Conservation (phyloP, 2,888 invertebrate genomes). For the Pantelozetes paolii region DNA sequence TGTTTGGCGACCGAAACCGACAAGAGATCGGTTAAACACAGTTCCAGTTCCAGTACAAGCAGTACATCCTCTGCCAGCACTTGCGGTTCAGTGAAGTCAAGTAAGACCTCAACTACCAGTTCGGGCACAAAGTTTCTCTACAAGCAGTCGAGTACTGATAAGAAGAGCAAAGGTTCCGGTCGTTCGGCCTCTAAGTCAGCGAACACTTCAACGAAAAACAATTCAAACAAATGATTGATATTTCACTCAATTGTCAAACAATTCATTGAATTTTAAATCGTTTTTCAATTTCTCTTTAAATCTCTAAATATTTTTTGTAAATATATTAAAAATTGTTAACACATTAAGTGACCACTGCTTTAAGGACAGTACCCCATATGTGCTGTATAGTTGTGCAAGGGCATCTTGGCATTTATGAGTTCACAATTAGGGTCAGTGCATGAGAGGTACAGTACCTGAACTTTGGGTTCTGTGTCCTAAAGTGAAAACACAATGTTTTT, state of each 20-base stretch:
- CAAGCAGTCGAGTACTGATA: conserved; percentile 13
- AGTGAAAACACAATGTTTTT: no score
- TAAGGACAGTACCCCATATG: no score
- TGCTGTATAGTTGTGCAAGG: no score
- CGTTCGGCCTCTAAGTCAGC: conserved; percentile 17
- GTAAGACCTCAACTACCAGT: background rate
- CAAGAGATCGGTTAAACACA: conserved; percentile 9
- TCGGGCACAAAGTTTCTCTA: conserved; percentile 12
- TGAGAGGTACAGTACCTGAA: no score
- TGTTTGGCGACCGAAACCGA: background rate
- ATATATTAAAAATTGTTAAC: background rate
- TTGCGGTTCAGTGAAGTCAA: conserved; percentile 15
- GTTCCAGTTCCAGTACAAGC: conserved; percentile 12
- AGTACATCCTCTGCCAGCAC: conserved; percentile 3
- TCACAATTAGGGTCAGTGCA: no score
- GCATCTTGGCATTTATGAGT: no score
- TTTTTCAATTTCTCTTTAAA: background rate
- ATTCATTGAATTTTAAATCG: background rate
- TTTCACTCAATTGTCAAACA: background rate
- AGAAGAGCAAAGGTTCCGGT: conserved; percentile 3
- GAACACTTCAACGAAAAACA: conserved; percentile 2
- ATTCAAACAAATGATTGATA: conserved; percentile 20
- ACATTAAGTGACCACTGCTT: no score
- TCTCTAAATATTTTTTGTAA: background rate
- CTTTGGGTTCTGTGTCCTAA: no score